Evolutionary conservation across 2,113 vertebrate species (phyloP).

Genomic region (Rhea pennata): DNA sequence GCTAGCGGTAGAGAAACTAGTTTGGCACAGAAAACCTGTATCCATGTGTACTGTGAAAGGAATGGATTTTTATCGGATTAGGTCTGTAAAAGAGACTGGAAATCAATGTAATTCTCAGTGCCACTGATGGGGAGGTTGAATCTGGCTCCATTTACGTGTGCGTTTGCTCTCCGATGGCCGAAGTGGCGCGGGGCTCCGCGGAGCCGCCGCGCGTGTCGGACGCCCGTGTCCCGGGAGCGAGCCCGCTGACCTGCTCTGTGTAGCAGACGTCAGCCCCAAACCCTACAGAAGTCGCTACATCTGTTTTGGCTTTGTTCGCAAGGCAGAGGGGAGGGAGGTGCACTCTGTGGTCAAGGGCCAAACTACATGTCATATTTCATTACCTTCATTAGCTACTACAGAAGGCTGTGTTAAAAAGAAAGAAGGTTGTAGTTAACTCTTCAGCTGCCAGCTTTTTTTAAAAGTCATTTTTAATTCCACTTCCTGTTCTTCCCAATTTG

Average conservation of each 20-base stretch:
- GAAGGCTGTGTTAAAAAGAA: constrained; percentile 70
- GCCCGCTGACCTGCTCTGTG: constrained; percentile 64
- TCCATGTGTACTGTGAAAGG: fast-evolving
- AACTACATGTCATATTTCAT: constrained; percentile 86
- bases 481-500: neutral
- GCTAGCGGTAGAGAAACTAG: neutral
- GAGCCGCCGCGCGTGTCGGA: constrained; percentile 49
- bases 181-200: constrained; percentile 22
- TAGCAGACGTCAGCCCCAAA: constrained; percentile 70
- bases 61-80: fast-evolving
- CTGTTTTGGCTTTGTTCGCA: constrained; percentile 83
- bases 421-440: constrained; percentile 76
- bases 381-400: constrained; percentile 85
- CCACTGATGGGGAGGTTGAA: neutral
- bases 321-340: constrained; percentile 76
- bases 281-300: constrained; percentile 73
- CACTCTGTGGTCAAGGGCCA: constrained; percentile 82
- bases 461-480: neutral
- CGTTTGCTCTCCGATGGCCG: neutral
- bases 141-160: neutral
- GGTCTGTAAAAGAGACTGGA: neutral
- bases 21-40: neutral
- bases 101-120: fast-evolving
- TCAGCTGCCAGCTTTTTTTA: constrained; percentile 42
- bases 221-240: constrained; percentile 50